These are phyloP conservation scores for Diadema setosum DNA, from an alignment of 35 echinoderm and acorn worm genomes.

Conservation along the genomic window DNA sequence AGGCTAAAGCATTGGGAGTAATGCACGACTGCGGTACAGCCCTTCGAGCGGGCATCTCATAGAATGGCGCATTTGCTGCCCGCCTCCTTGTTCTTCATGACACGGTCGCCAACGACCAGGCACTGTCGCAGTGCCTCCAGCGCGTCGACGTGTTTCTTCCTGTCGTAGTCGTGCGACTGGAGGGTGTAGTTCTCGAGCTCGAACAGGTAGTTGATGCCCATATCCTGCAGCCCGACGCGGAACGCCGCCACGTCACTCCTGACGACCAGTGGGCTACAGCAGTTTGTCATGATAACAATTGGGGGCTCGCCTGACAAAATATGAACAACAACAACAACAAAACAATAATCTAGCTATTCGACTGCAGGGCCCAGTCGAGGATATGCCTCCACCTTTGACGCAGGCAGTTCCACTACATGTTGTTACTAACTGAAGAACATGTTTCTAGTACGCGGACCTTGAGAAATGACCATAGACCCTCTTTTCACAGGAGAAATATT, in stretches of 20 bases:
- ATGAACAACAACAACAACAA: too few species aligned
- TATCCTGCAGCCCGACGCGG: background rate
- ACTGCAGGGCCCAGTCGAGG: too few species aligned
- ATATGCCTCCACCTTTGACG: too few species aligned
- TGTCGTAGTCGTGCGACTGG: background rate
- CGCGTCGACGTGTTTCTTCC: background rate
- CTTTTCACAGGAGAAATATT: too few species aligned
- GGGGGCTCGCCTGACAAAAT: background rate
- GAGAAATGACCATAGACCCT: too few species aligned
- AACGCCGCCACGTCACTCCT: background rate
- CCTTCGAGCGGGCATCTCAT: too few species aligned
- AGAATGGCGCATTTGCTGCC: background rate
- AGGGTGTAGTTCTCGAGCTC: constrained; percentile 13
- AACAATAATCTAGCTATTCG: too few species aligned
- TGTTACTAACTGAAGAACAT: too few species aligned
- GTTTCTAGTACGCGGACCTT: too few species aligned
- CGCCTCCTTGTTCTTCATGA: background rate
- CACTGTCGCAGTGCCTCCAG: background rate
- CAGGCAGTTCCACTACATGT: too few species aligned
- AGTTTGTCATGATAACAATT: background rate
- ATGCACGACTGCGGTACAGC: too few species aligned
- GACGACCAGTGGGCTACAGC: background rate
- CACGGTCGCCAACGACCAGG: background rate
- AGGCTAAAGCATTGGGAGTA: too few species aligned
- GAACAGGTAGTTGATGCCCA: background rate